Evolutionary conservation across 2,797 vertebrate species (phyloP).

Genomic region (Onychomys torridus): DNA sequence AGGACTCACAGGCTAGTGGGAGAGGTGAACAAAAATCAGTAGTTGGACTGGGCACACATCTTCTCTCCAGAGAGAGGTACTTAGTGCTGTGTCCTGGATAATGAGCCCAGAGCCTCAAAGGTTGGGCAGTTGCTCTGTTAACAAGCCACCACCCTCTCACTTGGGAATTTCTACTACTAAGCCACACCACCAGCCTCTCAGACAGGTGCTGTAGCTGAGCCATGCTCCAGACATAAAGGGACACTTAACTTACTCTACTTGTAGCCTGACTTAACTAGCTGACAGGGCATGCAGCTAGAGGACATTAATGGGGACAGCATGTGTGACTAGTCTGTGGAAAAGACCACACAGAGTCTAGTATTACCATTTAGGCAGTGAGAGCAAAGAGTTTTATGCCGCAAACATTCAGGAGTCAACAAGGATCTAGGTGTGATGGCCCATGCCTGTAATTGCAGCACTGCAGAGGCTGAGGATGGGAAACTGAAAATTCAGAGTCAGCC

Average conservation of each 20-base stretch:
- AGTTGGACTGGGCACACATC: not conserved
- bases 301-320: fast-evolving
- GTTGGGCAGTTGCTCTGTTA: not conserved
- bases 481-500: not conserved
- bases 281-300: not conserved
- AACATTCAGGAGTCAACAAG: not conserved
- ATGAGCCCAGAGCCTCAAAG: not conserved
- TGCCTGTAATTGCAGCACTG: not conserved
- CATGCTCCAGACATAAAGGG: not conserved
- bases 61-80: not conserved
- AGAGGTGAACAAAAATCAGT: not conserved
- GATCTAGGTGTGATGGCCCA: not conserved
- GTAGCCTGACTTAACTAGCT: not conserved
- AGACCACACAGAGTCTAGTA: not conserved
- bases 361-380: not conserved
- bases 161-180: not conserved
- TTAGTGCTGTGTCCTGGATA: not conserved
- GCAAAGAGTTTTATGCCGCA: not conserved
- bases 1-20: not conserved
- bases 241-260: not conserved
- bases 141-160: not conserved
- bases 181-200: not conserved
- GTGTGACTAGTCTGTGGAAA: not conserved
- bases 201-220: not conserved
- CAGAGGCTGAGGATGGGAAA: not conserved